Conservation (phyloP, 2,113 vertebrate genomes). For the Empidonax traillii region DNA sequence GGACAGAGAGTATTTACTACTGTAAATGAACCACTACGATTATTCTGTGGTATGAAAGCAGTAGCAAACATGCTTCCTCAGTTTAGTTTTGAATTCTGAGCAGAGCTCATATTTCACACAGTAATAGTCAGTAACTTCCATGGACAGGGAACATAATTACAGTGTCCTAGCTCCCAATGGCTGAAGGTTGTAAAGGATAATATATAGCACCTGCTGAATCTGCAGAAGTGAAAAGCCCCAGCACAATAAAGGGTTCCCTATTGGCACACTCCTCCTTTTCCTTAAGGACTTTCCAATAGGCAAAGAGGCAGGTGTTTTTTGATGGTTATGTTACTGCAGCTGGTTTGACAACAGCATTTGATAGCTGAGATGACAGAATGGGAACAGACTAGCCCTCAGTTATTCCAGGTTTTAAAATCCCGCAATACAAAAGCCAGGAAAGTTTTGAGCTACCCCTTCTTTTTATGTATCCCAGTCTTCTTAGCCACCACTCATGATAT, state of each 20-base stretch:
- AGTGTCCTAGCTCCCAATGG: constrained; percentile 32
- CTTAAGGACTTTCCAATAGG: neutral
- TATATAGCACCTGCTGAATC: constrained; percentile 54
- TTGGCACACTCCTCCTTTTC: neutral
- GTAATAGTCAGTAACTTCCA: constrained; percentile 61
- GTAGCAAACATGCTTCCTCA: constrained; percentile 28
- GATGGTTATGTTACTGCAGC: neutral
- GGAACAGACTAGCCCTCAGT: neutral
- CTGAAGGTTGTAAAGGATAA: constrained; percentile 62
- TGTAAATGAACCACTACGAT: constrained; percentile 53
- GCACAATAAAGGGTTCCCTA: neutral
- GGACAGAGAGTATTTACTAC: neutral
- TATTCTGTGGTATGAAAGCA: constrained; percentile 43
- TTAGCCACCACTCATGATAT: neutral
- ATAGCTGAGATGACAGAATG: neutral
- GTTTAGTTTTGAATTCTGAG: constrained; percentile 61
- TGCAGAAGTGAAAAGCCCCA: neutral
- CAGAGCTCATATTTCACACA: constrained; percentile 11
- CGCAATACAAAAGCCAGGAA: neutral
- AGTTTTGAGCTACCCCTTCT: neutral
- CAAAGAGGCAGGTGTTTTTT: neutral
- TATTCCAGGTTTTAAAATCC: neutral
- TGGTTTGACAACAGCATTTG: neutral
- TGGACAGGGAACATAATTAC: constrained; percentile 38
- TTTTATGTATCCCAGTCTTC: neutral